Evolutionary conservation across 2,113 vertebrate species (phyloP), one percentile per base, ranked within the genome.

Genomic region (Promerops cafer): DNA sequence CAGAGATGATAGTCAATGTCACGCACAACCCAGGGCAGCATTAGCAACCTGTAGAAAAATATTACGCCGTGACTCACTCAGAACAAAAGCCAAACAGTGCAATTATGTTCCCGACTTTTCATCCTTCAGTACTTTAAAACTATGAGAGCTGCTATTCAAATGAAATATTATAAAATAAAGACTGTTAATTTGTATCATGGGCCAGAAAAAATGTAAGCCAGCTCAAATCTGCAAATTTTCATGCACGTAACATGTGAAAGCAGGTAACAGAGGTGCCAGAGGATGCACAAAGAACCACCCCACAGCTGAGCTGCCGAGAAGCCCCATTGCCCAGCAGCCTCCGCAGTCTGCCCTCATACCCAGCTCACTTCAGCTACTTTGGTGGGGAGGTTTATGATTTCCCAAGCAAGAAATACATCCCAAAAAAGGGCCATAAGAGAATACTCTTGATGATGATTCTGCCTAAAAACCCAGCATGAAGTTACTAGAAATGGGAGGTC

Each of bases 21-120:
- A 93, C 2, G 1, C 1, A 13, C 87, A 89, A 72, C 53, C 60
- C 84, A 66, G 50, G 68, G 50, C 88, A 70, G 60, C 86, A 86
- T 82, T 76, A 92, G 76, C 76, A 95, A 76, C 71, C 57, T 71
- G 56, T 81, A 60, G 63, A 92, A 95, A 87, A 93, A 89, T 86
- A 92, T 72, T 83, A 60, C 52, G 42, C 45, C 3, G 4, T 64
- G 64, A 87, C 63, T 89, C 82, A 65, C 69, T 80, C 66, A 70
- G 65, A 85, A 87, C 77, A 89, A 87, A 88, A 94, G 82, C 52
- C 72, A 70, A 90, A 89, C 30, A 53, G 45, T 39, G 71, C 57
- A 65, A 77, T 33, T 19, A 74, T 63, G 44, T 56, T 84, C 52
- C 88, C 92, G 69, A 64, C 85, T 93, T 89, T 93, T 72, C 85